Evolutionary conservation across 2,888 invertebrate species (phyloP).

Genomic region (Chromoteleia sp.): DNA sequence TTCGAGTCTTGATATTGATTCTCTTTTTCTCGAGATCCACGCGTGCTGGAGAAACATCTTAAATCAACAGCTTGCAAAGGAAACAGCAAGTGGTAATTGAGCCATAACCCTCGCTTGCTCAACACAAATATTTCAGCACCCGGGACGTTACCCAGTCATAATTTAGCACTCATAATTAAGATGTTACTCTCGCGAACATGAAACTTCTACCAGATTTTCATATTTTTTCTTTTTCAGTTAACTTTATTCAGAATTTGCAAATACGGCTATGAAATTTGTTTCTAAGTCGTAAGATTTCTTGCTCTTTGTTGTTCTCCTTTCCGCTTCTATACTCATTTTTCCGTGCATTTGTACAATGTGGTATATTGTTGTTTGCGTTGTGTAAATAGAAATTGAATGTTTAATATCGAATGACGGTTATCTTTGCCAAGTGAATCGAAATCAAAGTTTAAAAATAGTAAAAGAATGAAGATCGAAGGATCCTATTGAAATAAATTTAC

Average conservation of each 20-base stretch:
- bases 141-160: constrained; percentile 79
- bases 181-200: constrained; percentile 67
- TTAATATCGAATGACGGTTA: neutral
- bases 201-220: constrained; percentile 30
- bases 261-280: too few relatives aligned
- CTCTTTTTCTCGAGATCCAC: constrained; percentile 45
- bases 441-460: neutral
- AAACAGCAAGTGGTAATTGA: constrained; percentile 83
- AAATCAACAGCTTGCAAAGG: constrained; percentile 81
- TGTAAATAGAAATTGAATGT: neutral
- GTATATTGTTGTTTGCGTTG: neutral
- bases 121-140: constrained; percentile 82
- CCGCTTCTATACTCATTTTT: too few relatives aligned
- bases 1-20: constrained; percentile 24
- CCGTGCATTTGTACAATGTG: too few relatives aligned
- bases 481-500: constrained; percentile 23
- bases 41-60: constrained; percentile 76
- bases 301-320: too few relatives aligned
- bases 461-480: neutral
- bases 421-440: neutral
- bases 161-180: constrained; percentile 82
- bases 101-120: constrained; percentile 81
- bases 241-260: too few relatives aligned
- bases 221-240: neutral
- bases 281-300: too few relatives aligned